Base-by-base conservation (phyloP, 2,888 invertebrate species). In the Chymomyza fuscimana region DNA sequence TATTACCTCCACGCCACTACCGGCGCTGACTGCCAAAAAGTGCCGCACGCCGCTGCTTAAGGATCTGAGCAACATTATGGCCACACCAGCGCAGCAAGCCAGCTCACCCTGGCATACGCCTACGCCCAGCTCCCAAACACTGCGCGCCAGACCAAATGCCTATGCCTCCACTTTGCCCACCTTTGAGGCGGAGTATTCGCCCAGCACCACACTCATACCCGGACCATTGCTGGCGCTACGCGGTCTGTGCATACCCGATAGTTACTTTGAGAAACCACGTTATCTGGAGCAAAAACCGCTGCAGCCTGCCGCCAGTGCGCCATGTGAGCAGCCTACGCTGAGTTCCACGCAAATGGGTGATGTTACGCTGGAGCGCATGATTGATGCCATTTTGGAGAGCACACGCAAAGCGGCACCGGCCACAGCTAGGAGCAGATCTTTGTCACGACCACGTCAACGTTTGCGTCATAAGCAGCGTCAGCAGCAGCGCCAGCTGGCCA, bases 301-400 rank as follows among this genome's bases (percentile, higher is more conserved):
- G 1, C 63, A 59, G 0, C 5, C 36, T 60, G 63, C 66, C 12
- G 9, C 7, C 32, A 32, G 32, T 7, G 7, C 32, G 12, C 50
- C 16, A 3, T 5, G 19, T 54, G 19, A 54, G 82, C 81, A 79
- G 52, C 74, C 79, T 12, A 79, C 80, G 0, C 74, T 90, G 4
- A 91, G 89, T 64, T 92, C 92, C 16, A 90, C 88, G 1, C 87
- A 87, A 71, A 91, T 92, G 91, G 91, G 92, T 15, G 92, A 92
- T 73, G 87, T 86, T 12, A 92, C 92, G 1, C 73, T 92, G 68
- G 91, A 92, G 64, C 89, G 89, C 59, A 92, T 92, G 92, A 92
- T 92, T 69, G 92, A 92, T 71, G 92, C 92, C 40, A 92, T 92
- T 63, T 76, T 92, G 19, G 91, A 91, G 76, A 92, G 92, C 77